Evolutionary conservation across 1,140 invertebrate species (phyloP).

Genomic region (Onthophagus taurus): DNA sequence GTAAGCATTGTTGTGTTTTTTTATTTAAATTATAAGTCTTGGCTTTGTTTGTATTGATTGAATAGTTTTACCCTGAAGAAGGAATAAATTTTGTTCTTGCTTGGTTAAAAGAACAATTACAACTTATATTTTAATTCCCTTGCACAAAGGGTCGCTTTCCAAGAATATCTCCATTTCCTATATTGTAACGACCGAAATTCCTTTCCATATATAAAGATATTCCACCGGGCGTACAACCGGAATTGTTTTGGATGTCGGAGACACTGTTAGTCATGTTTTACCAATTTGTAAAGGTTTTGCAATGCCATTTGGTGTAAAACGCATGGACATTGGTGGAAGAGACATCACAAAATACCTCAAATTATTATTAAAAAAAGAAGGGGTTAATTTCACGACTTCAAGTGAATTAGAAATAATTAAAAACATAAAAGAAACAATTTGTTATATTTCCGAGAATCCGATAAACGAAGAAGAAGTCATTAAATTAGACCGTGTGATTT

Average conservation of each 20-base stretch:
- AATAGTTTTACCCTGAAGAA: no score
- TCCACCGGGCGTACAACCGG: slow-evolving; percentile 96
- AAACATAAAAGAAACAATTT: slow-evolving; percentile 91
- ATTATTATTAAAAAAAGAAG: slow-evolving; percentile 88
- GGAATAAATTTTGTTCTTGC: no score
- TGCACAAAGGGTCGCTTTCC: no score
- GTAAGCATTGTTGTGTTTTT: no score
- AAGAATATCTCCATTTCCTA: no score
- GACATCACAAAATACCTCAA: slow-evolving; percentile 89
- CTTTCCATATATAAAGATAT: no score
- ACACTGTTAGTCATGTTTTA: slow-evolving; percentile 98
- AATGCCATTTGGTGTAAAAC: slow-evolving; percentile 96
- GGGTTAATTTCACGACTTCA: slow-evolving; percentile 89
- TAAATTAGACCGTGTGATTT: slow-evolving; percentile 82
- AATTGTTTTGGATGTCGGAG: slow-evolving; percentile 94
- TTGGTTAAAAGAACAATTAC: no score
- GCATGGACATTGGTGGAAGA: slow-evolving; percentile 93
- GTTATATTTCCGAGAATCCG: slow-evolving; percentile 88
- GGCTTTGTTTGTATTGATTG: no score
- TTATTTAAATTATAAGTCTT: no score
- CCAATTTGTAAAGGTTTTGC: slow-evolving; percentile 99
- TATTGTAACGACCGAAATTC: no score
- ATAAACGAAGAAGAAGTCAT: slow-evolving; percentile 81
- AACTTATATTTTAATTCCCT: no score
- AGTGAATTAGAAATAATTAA: slow-evolving; percentile 98